Evolutionary conservation across 2,113 vertebrate genomes (phyloP).

Genomic region (Tympanuchus pallidicinctus): DNA sequence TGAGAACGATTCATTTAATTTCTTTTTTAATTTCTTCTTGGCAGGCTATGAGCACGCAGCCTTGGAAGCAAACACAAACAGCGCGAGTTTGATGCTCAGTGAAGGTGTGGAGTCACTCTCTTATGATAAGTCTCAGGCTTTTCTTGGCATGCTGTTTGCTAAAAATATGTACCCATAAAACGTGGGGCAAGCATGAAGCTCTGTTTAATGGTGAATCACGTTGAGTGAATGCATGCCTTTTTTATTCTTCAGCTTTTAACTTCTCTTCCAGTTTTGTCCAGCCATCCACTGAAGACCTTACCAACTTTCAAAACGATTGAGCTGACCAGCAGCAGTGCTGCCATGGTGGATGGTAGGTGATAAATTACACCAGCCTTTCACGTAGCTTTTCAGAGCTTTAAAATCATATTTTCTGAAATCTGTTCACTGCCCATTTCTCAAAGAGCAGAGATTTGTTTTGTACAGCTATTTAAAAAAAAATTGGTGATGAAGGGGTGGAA

Average conservation of each 20-base stretch:
- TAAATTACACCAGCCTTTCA: not conserved
- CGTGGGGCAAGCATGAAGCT: not conserved
- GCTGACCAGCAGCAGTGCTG: slow-evolving; percentile 45
- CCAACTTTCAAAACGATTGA: slow-evolving; percentile 77
- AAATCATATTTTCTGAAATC: not conserved
- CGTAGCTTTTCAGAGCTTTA: not conserved
- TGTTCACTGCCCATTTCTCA: not conserved
- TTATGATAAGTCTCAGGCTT: not conserved
- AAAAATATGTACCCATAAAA: not conserved
- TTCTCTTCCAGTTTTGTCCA: slow-evolving; percentile 42
- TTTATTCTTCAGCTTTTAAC: not conserved
- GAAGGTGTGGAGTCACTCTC: slow-evolving; percentile 61
- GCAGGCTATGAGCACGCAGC: slow-evolving; percentile 29
- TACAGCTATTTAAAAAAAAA: slow-evolving; percentile 13
- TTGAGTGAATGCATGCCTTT: not conserved
- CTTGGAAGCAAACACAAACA: slow-evolving; percentile 7
- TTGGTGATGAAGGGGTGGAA: not conserved
- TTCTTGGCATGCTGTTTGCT: not conserved
- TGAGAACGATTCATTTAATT: not conserved
- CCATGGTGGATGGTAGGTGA: slow-evolving; percentile 75
- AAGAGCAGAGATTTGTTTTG: not conserved
- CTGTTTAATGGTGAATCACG: not conserved
- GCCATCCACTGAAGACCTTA: slow-evolving; percentile 61
- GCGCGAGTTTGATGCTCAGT: not conserved
- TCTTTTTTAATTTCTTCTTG: not conserved